Evolutionary conservation across 2,113 vertebrate genomes (phyloP).

Genomic region (Cyphomyrus discorhynchus): DNA sequence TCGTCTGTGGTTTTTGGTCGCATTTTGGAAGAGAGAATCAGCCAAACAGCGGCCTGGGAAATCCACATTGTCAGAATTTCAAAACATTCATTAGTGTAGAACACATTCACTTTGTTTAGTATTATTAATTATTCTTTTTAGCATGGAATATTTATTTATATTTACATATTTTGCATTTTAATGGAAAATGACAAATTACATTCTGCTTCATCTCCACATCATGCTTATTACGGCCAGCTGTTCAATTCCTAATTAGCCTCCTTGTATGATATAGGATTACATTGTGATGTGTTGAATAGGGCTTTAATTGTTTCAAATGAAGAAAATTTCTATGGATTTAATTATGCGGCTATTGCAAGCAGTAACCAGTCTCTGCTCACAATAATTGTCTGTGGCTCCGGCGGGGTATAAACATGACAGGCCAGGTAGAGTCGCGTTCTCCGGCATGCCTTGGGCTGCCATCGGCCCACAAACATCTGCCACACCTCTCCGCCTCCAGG

Average conservation of each 20-base stretch:
- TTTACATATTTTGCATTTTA: not conserved
- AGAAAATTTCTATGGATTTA: not conserved
- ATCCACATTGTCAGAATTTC: not conserved
- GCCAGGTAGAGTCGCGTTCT: not conserved
- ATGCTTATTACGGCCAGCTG: not conserved
- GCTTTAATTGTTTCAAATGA: not conserved
- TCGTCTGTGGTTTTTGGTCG: not conserved
- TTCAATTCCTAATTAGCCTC: not conserved
- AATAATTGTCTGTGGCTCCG: not conserved
- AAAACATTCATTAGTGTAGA: not conserved
- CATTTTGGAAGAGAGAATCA: not conserved
- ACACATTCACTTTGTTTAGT: not conserved
- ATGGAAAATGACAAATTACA: not conserved
- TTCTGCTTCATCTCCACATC: not conserved
- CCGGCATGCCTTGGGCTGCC: not conserved
- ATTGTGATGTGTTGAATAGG: not conserved
- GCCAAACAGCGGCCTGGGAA: not conserved
- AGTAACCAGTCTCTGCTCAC: not conserved
- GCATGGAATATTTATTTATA: not conserved
- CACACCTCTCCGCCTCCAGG: not conserved
- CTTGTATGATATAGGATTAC: not conserved
- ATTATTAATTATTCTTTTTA: not conserved
- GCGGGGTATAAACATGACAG: not conserved
- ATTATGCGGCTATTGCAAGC: not conserved
- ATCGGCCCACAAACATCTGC: not conserved